Evolutionary conservation across 2,113 vertebrate species (phyloP), one percentile per base, ranked within the genome.

Genomic region (Corynorhinus townsendii): DNA sequence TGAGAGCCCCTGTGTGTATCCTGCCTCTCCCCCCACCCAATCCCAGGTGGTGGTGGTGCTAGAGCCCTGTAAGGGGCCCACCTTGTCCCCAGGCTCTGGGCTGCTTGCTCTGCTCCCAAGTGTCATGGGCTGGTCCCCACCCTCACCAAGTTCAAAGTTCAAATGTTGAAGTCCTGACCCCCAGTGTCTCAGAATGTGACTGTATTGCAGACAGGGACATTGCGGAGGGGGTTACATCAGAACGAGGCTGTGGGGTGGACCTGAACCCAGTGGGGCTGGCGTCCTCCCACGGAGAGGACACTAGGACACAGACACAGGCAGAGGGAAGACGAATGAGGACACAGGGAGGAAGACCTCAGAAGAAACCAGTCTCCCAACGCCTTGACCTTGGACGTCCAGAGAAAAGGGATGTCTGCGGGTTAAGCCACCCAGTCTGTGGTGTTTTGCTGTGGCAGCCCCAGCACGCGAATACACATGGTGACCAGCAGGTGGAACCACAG

Each of bases 391-490:
- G 86, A 14, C 45, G 22, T 17, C 11, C 33, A 20, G 52, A n/a
- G 80, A 47, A 90, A 62, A 59, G 26, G 10, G 22, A 12, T 5
- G 8, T 59, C 76, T 35, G 17, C 38, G 22, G 17, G 30, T 28
- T 11, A 24, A 28, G 43, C 6, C 33, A 11, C 30, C 19, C 4
- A 0, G n/a, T 15, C 56, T 35, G 43, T 7, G 19, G 16, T 22
- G 28, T 28, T 62, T 40, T 28, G 83, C 6, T 28, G 28, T 2
- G 35, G 52, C 40, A 4, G 33, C 43, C 52, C 43, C 15, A 4
- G 83, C 9, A 59, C 9, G 22, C 24, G 24, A 9, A 8, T 1
- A 15, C 2, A 8, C 4, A 11, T 1, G 0, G 82, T 11, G 47
- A 80, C 71, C 30, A 69, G 59, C 3, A 9, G 20, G 14, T 45